phyloP scores from a whole-genome alignment of 2,888 invertebrate genomes.

The Xiphydria camelus region DNA sequence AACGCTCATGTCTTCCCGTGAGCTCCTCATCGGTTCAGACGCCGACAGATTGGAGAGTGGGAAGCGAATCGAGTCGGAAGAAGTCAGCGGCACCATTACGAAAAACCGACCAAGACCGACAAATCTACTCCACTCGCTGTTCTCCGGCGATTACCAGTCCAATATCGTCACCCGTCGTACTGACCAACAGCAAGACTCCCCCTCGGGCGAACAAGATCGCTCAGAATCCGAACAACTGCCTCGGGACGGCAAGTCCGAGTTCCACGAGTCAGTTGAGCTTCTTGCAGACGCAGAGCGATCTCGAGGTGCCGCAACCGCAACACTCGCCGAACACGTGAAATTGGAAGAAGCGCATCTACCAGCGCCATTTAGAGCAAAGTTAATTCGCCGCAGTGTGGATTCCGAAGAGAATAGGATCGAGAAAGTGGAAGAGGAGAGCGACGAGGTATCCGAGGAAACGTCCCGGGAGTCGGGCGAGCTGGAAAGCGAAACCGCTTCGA shows the following conservation, averaged over 20 bases:
- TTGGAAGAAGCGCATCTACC: constrained; percentile 58
- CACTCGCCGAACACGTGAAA: constrained; percentile 54
- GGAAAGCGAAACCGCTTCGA: constrained; percentile 12
- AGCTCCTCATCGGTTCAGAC: background rate
- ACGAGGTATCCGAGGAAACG: constrained; percentile 6
- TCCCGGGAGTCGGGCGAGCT: constrained; percentile 10
- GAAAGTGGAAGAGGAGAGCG: constrained; percentile 11
- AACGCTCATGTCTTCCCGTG: too few species aligned
- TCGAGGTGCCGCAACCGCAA: constrained; percentile 21
- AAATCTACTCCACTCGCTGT: constrained; percentile 45
- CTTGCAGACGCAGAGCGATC: background rate
- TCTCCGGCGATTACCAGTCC: constrained; percentile 49
- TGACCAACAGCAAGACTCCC: constrained; percentile 24
- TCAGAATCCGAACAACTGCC: background rate
- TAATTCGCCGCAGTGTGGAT: constrained; percentile 31
- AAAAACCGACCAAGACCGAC: constrained; percentile 11
- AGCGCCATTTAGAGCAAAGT: constrained; percentile 55
- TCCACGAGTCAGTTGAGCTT: too few species aligned
- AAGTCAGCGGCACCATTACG: constrained; percentile 2
- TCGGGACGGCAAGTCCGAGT: background rate
- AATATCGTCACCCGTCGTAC: constrained; percentile 43
- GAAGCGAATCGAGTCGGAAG: constrained; percentile 5
- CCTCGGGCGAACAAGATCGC: too few species aligned
- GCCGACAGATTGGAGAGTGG: background rate
- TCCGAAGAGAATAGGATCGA: constrained; percentile 18